Base-by-base conservation (phyloP, 2,113 vertebrate genomes). In the Verasper variegatus region DNA sequence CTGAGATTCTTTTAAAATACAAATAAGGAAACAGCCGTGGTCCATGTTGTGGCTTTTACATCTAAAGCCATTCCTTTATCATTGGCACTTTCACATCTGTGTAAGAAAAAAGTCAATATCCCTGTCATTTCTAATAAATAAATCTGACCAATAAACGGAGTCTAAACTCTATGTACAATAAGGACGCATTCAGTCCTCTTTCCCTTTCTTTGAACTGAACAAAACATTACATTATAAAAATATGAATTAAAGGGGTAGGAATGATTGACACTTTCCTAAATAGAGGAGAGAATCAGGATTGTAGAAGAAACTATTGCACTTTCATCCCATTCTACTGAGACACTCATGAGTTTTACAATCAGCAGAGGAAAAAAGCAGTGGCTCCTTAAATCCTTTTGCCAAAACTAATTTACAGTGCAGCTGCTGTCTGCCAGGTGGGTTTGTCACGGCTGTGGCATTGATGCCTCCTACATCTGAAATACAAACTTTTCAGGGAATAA, bases 291-390 rank as follows among this genome's bases (percentile, higher is more conserved):
- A 23, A 62, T 74, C 79, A 51, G 70, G 61, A 75, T 77, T 69
- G 68, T 83, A 86, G 84, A 88, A 86, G 71, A 91, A 85, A 90
- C 90, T 94, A 94, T 94, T 94, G 91, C 89, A 94, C 91, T 86
- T 90, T 88, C 64, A 89, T 85, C 85, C 87, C 81, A 74, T 74
- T 76, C 71, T 83, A 74, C 74, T 58, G 74, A 60, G 74, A 81
- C 64, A 86, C 74, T 63, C 21, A 54, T 51, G 65, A 71, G 74
- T 47, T 77, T 86, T 75, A 78, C 70, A 81, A 68, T 86, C 67
- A 51, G 68, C 74, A 87, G 68, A 83, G 74, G 68, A 77, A 62
- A 62, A 49, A 23, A 67, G 18, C 56, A 68, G 42, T 26, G 42
- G 58, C 70, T 58, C 37, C 65, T 56, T 23, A 58, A 78, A 85